Base-by-base conservation (phyloP, 2,888 invertebrate genomes). In the Drosophila mulleri region DNA sequence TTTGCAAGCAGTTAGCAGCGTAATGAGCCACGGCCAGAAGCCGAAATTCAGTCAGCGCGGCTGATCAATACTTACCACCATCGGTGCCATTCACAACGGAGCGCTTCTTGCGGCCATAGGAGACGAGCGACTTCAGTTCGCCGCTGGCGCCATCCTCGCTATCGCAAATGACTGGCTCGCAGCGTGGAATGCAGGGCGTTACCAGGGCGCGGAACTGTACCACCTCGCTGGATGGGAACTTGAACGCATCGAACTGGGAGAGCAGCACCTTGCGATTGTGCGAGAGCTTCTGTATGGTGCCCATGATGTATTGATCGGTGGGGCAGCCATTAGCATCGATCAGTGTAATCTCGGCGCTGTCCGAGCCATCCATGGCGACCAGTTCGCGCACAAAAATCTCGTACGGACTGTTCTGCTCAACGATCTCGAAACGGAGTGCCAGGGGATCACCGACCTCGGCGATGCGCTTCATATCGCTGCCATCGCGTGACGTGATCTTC, bases 371-470 rank as follows among this genome's bases (percentile, higher is more conserved):
- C 97, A 98, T 96, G 75, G 98, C 98, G 60, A 98, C 97, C 90
- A 98, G 94, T 93, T 98, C 98, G 76, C 98, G 95, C 42, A 98
- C 98, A 92, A 98, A 98, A 92, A 98, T 98, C 94, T 98, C 98
- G 94, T 97, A 98, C 20, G 98, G 98, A 90, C 97, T 97, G 94
- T 97, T 96, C 90, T 95, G 96, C 93, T 98, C 98, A 92, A 98
- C 94, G 90, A 98, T 98, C 94, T 98, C 98, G 94, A 98, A 98
- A 91, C 96, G 96, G 62, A 98, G 95, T 39, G 97, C 97, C 93
- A 98, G 94, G 54, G 98, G 97, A 94, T 98, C 98, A 90, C 98
- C 98, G 79, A 98, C 98, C 94, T 98, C 97, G 78, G 98, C 98
- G 32, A 97, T 96, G 59, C 96, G 96, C 93, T 97, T 96, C 81